Percentiles rank a stretch among this genome's conserved stretches.
Evolutionary conservation across 2,888 invertebrate species (phyloP).

Genomic region (Neuroscelio doddi): DNA sequence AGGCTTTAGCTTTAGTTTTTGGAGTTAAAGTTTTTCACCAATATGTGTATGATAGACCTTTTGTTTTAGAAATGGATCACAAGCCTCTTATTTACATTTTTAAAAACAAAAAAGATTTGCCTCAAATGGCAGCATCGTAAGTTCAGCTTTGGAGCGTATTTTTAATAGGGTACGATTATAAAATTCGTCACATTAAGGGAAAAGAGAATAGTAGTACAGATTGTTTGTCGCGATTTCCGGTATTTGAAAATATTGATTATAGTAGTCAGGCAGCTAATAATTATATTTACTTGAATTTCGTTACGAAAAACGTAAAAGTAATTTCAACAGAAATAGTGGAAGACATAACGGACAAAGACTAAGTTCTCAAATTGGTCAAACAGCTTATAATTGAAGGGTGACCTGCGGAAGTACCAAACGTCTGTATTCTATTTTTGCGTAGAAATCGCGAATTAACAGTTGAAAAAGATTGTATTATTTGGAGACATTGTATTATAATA

Average conservation of each 20-base stretch:
- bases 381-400: constrained; percentile 1
- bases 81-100: constrained; percentile 63
- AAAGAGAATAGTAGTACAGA: constrained; percentile 37
- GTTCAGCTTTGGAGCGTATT: constrained; percentile 55
- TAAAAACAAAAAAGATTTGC: constrained; percentile 45
- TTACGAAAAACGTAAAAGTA: constrained; percentile 3
- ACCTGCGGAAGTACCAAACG: constrained; percentile 6
- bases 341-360: constrained; percentile 5
- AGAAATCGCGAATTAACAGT: constrained; percentile 2
- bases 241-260: background rate
- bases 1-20: constrained; percentile 49
- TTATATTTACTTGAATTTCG: constrained; percentile 24
- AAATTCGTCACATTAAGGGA: constrained; percentile 30
- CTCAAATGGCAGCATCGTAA: constrained; percentile 50
- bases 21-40: constrained; percentile 50
- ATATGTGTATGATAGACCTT: constrained; percentile 47
- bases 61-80: constrained; percentile 62
- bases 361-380: background rate
- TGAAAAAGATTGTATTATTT: constrained; percentile 18
- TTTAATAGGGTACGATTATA: constrained; percentile 56
- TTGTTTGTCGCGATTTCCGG: constrained; percentile 28
- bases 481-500: constrained; percentile 15
- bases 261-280: constrained; percentile 2
- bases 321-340: constrained; percentile 4
- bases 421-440: background rate